phyloP scores from a whole-genome alignment of 2,797 vertebrate species.

The Neosilurus hyrtlii region DNA sequence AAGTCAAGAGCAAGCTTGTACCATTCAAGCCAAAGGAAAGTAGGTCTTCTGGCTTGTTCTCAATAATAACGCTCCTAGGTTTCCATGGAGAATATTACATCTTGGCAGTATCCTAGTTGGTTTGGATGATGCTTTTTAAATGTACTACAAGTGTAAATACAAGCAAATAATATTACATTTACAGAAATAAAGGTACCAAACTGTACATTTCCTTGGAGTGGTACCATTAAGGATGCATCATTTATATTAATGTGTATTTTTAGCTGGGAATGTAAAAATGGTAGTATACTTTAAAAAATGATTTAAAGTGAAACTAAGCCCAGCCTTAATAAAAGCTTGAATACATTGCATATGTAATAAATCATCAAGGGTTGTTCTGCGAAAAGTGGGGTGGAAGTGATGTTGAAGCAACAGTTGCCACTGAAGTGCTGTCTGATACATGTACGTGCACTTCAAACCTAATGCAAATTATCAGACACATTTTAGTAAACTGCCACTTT shows the following conservation, averaged over 20 bases:
- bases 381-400: too few species aligned
- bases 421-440: too few species aligned
- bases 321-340: too few species aligned
- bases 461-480: too few species aligned
- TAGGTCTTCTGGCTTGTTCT: slow-evolving; percentile 69
- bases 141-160: neutral
- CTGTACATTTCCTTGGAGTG: neutral
- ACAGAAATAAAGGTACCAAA: neutral
- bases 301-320: neutral
- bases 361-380: too few species aligned
- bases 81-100: neutral
- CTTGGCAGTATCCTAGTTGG: neutral
- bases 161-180: neutral
- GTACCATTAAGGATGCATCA: neutral
- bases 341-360: too few species aligned
- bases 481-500: too few species aligned
- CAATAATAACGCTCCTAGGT: neutral
- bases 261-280: neutral
- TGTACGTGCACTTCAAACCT: too few species aligned
- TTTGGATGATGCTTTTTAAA: neutral
- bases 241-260: neutral
- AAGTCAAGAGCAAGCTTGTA: slow-evolving; percentile 79
- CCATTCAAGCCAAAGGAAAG: slow-evolving; percentile 85
- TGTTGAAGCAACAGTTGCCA: too few species aligned
- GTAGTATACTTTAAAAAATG: neutral